phyloP scores from a whole-genome alignment of 2,797 vertebrate species.

The Borostomias antarcticus region DNA sequence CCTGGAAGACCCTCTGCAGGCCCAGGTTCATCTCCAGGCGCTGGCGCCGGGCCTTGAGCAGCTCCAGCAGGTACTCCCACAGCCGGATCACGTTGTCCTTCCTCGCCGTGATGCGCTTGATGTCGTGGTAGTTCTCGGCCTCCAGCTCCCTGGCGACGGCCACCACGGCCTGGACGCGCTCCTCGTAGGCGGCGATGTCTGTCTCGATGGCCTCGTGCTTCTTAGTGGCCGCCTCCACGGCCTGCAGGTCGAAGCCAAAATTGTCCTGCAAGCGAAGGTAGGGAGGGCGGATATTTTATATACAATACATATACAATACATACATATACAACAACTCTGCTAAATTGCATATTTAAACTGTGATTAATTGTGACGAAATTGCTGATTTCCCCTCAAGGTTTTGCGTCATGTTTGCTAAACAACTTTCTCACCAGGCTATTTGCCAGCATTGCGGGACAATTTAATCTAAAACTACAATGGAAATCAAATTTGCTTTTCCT shows the following conservation, averaged over 20 bases:
- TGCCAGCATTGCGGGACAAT: too few relatives aligned
- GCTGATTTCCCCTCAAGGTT: not conserved
- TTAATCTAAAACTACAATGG: too few relatives aligned
- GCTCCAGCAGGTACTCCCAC: constrained; percentile 96
- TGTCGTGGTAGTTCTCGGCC: constrained; percentile 91
- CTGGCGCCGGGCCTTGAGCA: constrained; percentile 87
- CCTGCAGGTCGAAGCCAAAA: constrained; percentile 93
- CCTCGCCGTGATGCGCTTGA: constrained; percentile 88
- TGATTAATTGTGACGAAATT: not conserved
- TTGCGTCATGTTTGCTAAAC: too few relatives aligned
- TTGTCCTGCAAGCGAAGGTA: constrained; percentile 81
- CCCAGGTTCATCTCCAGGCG: constrained; percentile 93
- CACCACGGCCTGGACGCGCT: constrained; percentile 92
- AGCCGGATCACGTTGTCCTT: constrained; percentile 95
- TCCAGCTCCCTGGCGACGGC: constrained; percentile 90
- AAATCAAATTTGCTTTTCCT: too few relatives aligned
- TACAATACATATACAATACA: too few relatives aligned
- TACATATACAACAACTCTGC: too few relatives aligned
- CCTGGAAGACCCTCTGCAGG: constrained; percentile 96
- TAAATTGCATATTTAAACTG: too few relatives aligned
- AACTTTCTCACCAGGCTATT: too few relatives aligned
- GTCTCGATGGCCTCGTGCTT: constrained; percentile 96
- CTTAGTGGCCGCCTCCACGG: constrained; percentile 92
- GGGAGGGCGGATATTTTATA: too few relatives aligned
- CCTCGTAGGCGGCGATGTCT: constrained; percentile 92